Conservation (phyloP, 2,113 vertebrate genomes). For the Anseranas semipalmata region DNA sequence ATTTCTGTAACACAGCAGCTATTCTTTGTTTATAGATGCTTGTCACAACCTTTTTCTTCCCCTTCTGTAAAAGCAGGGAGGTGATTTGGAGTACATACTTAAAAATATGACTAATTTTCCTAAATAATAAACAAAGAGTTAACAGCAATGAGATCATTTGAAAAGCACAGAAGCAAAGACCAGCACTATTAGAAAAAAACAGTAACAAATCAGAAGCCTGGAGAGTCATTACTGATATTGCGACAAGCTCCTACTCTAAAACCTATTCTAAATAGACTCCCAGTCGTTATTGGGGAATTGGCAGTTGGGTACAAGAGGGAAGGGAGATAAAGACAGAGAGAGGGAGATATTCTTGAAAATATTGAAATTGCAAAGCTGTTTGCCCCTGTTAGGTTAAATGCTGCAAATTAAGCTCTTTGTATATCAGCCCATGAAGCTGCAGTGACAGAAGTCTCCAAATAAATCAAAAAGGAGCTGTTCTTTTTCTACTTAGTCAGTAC, state of each 20-base stretch:
- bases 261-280: neutral
- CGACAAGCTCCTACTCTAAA: neutral
- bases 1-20: neutral
- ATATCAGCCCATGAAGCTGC: neutral
- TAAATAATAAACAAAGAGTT: neutral
- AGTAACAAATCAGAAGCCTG: constrained; percentile 6
- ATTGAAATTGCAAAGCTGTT: neutral
- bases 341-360: neutral
- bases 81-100: neutral
- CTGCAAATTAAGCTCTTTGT: neutral
- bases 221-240: neutral
- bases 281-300: neutral
- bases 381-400: neutral
- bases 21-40: neutral
- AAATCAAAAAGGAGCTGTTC: neutral
- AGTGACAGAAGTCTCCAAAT: neutral
- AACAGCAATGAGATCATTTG: neutral
- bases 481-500: neutral
- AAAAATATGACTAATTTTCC: neutral
- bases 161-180: neutral
- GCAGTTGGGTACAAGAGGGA: neutral
- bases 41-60: neutral
- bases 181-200: neutral
- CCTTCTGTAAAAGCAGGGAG: neutral
- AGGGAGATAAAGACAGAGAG: neutral